Evolutionary conservation across 2,888 invertebrate species (phyloP).

Genomic region (Rhagonycha fulva): DNA sequence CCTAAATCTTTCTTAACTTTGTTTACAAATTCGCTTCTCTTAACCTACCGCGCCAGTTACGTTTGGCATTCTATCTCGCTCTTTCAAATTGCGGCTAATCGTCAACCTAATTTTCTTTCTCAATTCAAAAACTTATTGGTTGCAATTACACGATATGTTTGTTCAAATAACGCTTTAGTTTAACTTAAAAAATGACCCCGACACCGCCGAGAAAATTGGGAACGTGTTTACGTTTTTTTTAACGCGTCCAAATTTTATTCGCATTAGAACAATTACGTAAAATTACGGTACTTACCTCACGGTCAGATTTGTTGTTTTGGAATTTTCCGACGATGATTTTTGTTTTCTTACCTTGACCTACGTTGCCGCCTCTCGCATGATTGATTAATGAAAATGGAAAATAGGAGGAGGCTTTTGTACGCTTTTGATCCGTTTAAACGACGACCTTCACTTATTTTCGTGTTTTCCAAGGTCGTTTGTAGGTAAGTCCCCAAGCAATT

Average conservation of each 20-base stretch:
- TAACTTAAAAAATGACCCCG: neutral
- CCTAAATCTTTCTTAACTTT: neutral
- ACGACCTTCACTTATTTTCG: neutral
- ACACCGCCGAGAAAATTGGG: neutral
- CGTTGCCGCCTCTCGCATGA: neutral
- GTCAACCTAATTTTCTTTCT: neutral
- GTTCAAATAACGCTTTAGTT: neutral
- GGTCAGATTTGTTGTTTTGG: neutral
- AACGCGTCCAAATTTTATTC: neutral
- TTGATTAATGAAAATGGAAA: neutral
- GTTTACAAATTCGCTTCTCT: neutral
- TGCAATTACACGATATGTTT: neutral
- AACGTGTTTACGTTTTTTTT: neutral
- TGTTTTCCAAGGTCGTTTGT: neutral
- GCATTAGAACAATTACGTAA: neutral
- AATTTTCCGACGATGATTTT: neutral
- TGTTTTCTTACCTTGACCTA: slow-evolving; percentile 1
- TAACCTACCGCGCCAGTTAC: neutral
- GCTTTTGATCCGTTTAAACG: neutral
- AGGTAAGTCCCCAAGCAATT: neutral
- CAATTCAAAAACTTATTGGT: neutral
- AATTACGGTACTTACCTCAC: neutral
- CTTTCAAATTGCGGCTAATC: neutral
- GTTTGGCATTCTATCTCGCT: neutral
- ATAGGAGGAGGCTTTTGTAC: neutral